These are phyloP conservation scores for Operophtera brumata DNA, from an alignment of 2,888 invertebrate species.

Conservation along the genomic window DNA sequence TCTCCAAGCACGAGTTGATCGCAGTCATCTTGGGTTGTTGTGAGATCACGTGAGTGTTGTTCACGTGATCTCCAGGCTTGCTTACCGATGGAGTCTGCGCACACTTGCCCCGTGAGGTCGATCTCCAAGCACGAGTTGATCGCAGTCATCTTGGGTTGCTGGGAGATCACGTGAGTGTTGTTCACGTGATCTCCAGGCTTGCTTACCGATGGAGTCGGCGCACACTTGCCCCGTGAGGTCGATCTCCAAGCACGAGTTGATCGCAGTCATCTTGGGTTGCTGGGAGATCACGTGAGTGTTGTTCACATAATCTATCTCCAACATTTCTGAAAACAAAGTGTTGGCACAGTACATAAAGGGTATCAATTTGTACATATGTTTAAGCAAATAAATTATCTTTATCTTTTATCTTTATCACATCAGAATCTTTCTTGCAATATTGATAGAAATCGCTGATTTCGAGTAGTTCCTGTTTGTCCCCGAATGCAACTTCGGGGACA, in stretches of 20 bases:
- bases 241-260: slow-evolving; percentile 97
- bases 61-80: too few relatives aligned
- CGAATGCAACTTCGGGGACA: too few relatives aligned
- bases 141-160: slow-evolving; percentile 95
- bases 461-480: too few relatives aligned
- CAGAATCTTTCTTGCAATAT: too few relatives aligned
- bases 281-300: slow-evolving; percentile 89
- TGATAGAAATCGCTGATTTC: too few relatives aligned
- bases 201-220: slow-evolving; percentile 94
- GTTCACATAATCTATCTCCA: slow-evolving; percentile 94
- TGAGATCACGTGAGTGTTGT: too few relatives aligned
- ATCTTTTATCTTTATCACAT: too few relatives aligned
- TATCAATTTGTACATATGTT: too few relatives aligned
- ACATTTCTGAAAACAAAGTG: slow-evolving; percentile 85
- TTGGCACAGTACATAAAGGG: background rate
- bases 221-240: slow-evolving; percentile 97
- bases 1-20: too few relatives aligned
- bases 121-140: slow-evolving; percentile 98
- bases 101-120: slow-evolving; percentile 96
- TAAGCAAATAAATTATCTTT: too few relatives aligned
- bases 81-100: slow-evolving; percentile 95
- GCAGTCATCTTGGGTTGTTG: too few relatives aligned
- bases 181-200: too few relatives aligned
- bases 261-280: slow-evolving; percentile 96
- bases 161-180: slow-evolving; percentile 88